These are phyloP conservation scores for Dryococelus australis DNA, from an alignment of 2,888 invertebrate genomes.

Conservation along the genomic window DNA sequence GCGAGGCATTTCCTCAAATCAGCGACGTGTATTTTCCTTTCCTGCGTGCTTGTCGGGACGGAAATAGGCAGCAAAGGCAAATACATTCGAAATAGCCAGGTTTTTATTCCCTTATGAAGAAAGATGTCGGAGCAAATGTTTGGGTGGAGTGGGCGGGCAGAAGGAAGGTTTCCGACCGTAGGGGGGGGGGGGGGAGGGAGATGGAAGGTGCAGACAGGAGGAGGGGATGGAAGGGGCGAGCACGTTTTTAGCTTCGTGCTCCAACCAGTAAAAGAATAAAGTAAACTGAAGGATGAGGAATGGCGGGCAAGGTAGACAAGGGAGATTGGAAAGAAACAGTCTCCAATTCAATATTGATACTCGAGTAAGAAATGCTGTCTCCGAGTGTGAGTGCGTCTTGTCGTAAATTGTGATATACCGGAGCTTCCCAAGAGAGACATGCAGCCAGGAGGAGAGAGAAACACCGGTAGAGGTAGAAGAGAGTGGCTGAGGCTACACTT, in stretches of 20 bases:
- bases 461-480: background rate
- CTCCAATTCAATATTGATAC: constrained; percentile 16
- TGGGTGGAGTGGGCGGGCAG: no score
- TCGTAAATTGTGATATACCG: constrained; percentile 16
- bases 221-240: background rate
- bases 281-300: constrained; percentile 9
- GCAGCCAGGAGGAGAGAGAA: background rate
- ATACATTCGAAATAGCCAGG: background rate
- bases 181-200: no score
- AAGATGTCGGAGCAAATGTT: constrained; percentile 4
- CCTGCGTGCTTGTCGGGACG: background rate
- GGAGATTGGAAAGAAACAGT: background rate
- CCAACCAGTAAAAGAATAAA: background rate
- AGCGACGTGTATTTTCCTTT: background rate
- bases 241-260: background rate
- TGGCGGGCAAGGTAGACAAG: background rate
- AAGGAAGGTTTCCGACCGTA: no score
- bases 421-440: background rate
- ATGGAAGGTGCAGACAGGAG: no score
- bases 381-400: constrained; percentile 1
- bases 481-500: no score
- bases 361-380: background rate
- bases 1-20: background rate
- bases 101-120: background rate
- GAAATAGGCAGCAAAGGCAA: background rate